These are phyloP conservation scores for Acholoe squamosa DNA, from an alignment of 2,888 invertebrate genomes.

Conservation along the genomic window DNA sequence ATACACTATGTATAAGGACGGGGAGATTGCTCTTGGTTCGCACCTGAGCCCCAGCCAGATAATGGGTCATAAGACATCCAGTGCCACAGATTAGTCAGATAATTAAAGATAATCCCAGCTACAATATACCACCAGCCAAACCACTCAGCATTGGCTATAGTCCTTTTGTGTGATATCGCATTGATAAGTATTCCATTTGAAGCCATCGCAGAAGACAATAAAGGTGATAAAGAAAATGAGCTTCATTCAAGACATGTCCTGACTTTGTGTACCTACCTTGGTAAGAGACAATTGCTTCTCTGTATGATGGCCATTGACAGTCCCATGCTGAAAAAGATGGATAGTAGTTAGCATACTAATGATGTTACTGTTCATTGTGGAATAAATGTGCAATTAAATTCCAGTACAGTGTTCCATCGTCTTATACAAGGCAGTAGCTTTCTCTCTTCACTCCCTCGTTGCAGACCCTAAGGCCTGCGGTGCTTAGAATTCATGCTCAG, in stretches of 20 bases:
- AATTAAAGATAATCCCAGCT: conserved; percentile 4
- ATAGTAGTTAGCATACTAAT: background rate
- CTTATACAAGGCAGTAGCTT: too few relatives aligned
- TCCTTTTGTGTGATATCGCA: background rate
- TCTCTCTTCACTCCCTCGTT: too few relatives aligned
- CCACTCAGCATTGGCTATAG: background rate
- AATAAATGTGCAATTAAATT: background rate
- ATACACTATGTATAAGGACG: background rate
- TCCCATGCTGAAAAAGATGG: too few relatives aligned
- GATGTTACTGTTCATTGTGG: background rate
- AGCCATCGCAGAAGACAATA: background rate
- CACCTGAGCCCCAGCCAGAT: background rate
- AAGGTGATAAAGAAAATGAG: background rate
- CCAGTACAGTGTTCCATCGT: background rate
- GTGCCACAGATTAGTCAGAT: background rate
- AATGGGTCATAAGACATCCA: background rate
- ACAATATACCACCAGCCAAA: background rate
- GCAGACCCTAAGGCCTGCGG: background rate
- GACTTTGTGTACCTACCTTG: too few relatives aligned
- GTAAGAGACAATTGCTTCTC: too few relatives aligned
- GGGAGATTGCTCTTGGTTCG: background rate
- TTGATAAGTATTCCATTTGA: background rate
- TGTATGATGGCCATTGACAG: too few relatives aligned
- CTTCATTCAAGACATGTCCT: background rate
- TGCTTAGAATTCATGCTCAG: background rate